Percentiles rank a stretch among this genome's conserved stretches.
phyloP scores from a whole-genome alignment of 2,888 invertebrate species.

The Meiosimyza platycephala region DNA sequence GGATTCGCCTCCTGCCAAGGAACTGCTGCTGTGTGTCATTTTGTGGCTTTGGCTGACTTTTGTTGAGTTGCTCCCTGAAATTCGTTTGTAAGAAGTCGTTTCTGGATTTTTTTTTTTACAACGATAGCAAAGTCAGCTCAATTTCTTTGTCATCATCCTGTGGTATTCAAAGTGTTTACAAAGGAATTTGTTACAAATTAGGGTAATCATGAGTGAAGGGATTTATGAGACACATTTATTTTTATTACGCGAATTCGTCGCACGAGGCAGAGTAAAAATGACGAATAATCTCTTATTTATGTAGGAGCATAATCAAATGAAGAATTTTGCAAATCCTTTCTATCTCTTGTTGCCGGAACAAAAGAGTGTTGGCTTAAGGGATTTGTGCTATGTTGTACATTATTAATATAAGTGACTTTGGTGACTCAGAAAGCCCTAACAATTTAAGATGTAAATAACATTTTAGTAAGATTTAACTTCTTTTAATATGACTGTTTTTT shows the following conservation, averaged over 20 bases:
- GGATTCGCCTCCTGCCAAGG: constrained; percentile 14
- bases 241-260: constrained; percentile 1
- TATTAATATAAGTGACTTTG: too few species aligned
- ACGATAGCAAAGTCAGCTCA: constrained; percentile 3
- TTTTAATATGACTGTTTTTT: too few species aligned
- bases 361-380: too few species aligned
- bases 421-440: too few species aligned
- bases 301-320: too few species aligned
- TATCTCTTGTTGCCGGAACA: too few species aligned
- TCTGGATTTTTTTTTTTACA: neutral
- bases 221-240: constrained; percentile 16
- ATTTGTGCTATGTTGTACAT: too few species aligned
- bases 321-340: too few species aligned
- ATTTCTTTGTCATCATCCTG: neutral
- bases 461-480: too few species aligned
- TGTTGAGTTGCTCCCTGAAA: constrained; percentile 11
- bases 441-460: too few species aligned
- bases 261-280: too few species aligned
- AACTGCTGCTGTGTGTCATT: constrained; percentile 44
- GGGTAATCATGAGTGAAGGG: constrained; percentile 38
- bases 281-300: too few species aligned
- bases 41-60: constrained; percentile 9
- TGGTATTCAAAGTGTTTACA: constrained; percentile 29
- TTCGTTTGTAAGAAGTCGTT: constrained; percentile 9
- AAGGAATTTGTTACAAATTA: constrained; percentile 37